Evolutionary conservation across 2,113 vertebrate genomes (phyloP), one percentile per base, ranked within the genome.

Genomic region (Dicrurus megarhynchus): DNA sequence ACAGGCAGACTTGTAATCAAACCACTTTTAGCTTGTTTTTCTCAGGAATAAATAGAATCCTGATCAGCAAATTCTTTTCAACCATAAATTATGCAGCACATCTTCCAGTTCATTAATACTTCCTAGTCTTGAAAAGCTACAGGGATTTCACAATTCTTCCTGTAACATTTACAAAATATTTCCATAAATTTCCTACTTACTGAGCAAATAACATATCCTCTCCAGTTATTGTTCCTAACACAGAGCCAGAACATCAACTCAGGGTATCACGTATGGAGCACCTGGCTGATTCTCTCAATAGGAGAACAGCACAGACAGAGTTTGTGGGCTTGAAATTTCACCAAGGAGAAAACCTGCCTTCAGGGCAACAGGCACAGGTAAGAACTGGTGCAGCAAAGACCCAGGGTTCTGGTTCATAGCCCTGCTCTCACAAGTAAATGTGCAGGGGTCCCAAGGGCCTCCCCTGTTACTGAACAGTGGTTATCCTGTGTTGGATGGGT

Each of bases 111-210:
- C 19, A 3, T 95, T 93, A 95, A 77, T 81, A 35, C 42, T 52
- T 65, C 79, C 59, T 64, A 19, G 64, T n/a, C 79, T 55, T 41
- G 24, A 93, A 85, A 95, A 94, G 61, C 78, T 73, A 75, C 75
- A 53, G 78, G 85, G 94, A 90, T 95, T 95, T 92, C 84, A 76
- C 70, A 86, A 63, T 89, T 92, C 80, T 13, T 80, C 52, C 68
- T 70, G 53, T 80, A 93, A 95, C 90, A 93, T 93, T 94, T 88
- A 92, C 79, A 86, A 93, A 93, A 86, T 77, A 88, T 93, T 94
- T 83, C 93, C 80, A 88, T 90, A 89, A 85, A 80, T 89, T 92
- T 93, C 47, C 44, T 92, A 26, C 52, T 77, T 84, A 71, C 69
- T 92, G 73, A 90, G 80, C 86, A 95, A 96, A 92, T 78, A 93